Base-by-base conservation (phyloP, 2,888 invertebrate genomes). In the Aspidiotus destructor region DNA sequence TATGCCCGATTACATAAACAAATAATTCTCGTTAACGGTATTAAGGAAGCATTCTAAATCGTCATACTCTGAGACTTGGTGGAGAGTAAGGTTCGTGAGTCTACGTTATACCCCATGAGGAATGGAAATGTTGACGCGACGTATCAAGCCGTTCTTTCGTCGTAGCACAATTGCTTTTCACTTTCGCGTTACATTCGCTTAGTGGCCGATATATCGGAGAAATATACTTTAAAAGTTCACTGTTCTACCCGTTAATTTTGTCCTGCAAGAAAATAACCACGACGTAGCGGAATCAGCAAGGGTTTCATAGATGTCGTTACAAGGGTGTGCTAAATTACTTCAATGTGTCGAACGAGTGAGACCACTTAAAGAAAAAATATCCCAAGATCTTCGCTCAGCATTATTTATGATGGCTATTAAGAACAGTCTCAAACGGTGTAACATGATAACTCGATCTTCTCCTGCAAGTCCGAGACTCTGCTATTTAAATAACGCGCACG, bases 301-400 rank as follows among this genome's bases (percentile, higher is more conserved):
- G 48, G 48, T 48, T n/a, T 48, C n/a, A 48, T n/a, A 28, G 28
- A 28, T 48, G 48, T 55, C 55, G n/a, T 17, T 55, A 55, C 16
- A 55, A 28, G 55, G 55, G 55, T n/a, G 55, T 55, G 15, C 7
- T 17, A 55, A 55, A 55, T 55, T 16, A 16, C 60, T 60, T 13
- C 40, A 40, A 13, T 28, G 57, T 6, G 57, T 10, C 17, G 28
- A 40, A 63, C 64, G 57, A 64, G 57, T 41, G 41, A 57, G 64
- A 57, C 64, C 64, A 64, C 64, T 64, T 64, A 64, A 64, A 64
- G 64, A 64, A 57, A 40, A 57, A 64, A 28, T 17, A 40, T 63
- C 41, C 57, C 41, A 64, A 64, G 64, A 64, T 57, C 54, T 64
- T 57, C 13, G 44, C 28, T 41, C 5, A 41, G 3, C 60, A 41